Evolutionary conservation across 2,797 vertebrate genomes (phyloP).

Genomic region (Trachurus trachurus): DNA sequence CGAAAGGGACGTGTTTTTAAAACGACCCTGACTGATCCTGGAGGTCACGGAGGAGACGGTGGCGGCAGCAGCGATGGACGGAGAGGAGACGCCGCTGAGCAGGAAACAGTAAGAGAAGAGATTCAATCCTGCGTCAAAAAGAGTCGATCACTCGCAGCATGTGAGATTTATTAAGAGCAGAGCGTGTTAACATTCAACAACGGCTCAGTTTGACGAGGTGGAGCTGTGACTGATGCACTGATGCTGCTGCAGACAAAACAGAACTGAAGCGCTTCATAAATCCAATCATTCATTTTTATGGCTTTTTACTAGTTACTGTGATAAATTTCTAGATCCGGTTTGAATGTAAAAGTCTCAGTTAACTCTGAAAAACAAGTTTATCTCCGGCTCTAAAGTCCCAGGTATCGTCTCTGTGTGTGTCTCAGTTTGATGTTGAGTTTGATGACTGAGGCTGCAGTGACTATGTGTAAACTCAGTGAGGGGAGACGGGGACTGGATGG

Average conservation of each 20-base stretch:
- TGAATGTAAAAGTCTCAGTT: constrained; percentile 15
- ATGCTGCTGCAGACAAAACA: constrained; percentile 19
- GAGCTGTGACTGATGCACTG: constrained; percentile 14
- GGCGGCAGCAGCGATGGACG: constrained; percentile 18
- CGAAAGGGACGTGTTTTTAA: constrained; percentile 1
- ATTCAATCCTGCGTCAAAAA: background rate
- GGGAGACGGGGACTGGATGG: constrained; percentile 8
- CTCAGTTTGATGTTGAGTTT: constrained; percentile 66
- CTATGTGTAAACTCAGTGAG: constrained; percentile 66
- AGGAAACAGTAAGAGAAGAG: constrained; percentile 14
- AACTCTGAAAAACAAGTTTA: constrained; percentile 7
- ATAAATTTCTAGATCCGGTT: constrained; percentile 33
- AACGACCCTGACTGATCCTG: constrained; percentile 23
- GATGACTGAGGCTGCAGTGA: constrained; percentile 69
- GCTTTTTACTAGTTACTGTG: constrained; percentile 14
- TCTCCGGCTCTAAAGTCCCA: background rate
- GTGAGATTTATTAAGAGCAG: constrained; percentile 24
- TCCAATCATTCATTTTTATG: constrained; percentile 29
- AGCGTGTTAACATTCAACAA: constrained; percentile 5
- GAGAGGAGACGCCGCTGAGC: constrained; percentile 3
- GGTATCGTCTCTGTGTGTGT: background rate
- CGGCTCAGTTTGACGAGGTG: constrained; percentile 4
- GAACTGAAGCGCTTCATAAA: constrained; percentile 46
- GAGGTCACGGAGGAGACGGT: background rate
- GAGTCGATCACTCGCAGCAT: background rate